Percentiles rank a stretch among this genome's conserved stretches.
These are phyloP conservation scores for Rousettus madagascariensis DNA, from an alignment of 2,797 vertebrate species.

Conservation along the genomic window DNA sequence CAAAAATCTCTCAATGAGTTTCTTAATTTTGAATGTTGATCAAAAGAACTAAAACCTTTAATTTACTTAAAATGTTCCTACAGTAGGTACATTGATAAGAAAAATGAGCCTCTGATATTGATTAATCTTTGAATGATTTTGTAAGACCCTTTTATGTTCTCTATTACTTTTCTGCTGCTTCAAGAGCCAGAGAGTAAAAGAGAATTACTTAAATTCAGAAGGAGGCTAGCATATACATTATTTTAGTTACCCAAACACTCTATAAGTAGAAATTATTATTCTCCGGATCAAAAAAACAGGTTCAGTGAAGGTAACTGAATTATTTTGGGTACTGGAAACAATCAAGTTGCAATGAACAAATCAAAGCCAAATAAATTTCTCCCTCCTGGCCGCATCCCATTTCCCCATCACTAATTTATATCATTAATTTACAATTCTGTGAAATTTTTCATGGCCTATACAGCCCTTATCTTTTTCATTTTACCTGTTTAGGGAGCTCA, in stretches of 20 bases:
- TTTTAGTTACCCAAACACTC: not conserved
- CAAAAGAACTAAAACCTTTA: conserved; percentile 8
- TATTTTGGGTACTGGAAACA: not conserved
- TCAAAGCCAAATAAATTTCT: not conserved
- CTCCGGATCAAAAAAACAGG: not conserved
- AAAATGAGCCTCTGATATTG: not conserved
- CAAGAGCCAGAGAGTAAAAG: not conserved
- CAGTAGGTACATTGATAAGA: not conserved
- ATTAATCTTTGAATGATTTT: not conserved
- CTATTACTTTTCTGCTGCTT: not conserved
- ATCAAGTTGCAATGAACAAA: not conserved
- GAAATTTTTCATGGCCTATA: not conserved
- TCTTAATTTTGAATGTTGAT: not conserved
- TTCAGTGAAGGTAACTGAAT: not conserved
- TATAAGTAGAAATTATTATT: not conserved
- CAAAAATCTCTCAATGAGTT: not conserved
- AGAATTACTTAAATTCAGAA: not conserved
- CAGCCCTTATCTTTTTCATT: not conserved
- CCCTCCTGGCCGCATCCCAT: not conserved
- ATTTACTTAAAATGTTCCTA: not conserved
- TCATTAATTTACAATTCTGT: not conserved
- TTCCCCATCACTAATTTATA: not conserved
- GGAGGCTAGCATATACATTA: not conserved
- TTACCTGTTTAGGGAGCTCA: not conserved
- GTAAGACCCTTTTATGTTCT: not conserved